Base-by-base conservation (phyloP, 1,140 invertebrate genomes). In the Drosophila tani region DNA sequence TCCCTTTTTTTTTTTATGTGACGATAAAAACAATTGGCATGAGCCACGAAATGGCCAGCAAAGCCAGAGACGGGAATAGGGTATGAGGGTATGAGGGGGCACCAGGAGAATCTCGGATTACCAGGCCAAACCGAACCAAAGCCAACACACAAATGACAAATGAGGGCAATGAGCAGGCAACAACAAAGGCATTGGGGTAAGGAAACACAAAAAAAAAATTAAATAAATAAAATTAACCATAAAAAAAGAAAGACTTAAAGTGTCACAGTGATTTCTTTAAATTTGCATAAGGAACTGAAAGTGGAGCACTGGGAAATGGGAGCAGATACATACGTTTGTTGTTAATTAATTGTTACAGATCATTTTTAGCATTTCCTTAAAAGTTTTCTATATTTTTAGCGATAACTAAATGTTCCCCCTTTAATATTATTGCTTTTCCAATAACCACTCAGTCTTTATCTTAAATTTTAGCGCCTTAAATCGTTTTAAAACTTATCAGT, bases 1-100 rank as follows among this genome's bases (percentile, higher is more conserved):
- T 79, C 19, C 27, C 6, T 1, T 9, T 32, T 32, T 32, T 32
- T 8, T 49, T 43, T 57, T 58, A 41, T 58, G 35, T 43, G 67
- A 35, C 58, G 66, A 82, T 68, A 87, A 87, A 82, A 82, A 88
- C 83, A 87, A 87, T 88, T 88, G 84, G 85, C 84, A 88, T 87
- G 78, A 84, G 78, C 85, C 84, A 85, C 68, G 58, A 73, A 73
- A 60, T 73, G 58, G 58, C 60, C 59, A 59, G 50, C 46, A 60
- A 24, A 62, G 51, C 32, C 46, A 68, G 8, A 19, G 38, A 41
- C 50, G 40, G 47, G 29, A 15, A 43, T 51, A 19, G 47, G 40
- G 19, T 41, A 32, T 32, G 17, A 40, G 21, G 24, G 38, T 46
- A 47, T 27, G 27, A 27, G 27, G 41, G 50, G n/a, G 35, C 9